Evolutionary conservation across 2,113 vertebrate species (phyloP), one percentile per base, ranked within the genome.

Genomic region (Setophaga petechia): DNA sequence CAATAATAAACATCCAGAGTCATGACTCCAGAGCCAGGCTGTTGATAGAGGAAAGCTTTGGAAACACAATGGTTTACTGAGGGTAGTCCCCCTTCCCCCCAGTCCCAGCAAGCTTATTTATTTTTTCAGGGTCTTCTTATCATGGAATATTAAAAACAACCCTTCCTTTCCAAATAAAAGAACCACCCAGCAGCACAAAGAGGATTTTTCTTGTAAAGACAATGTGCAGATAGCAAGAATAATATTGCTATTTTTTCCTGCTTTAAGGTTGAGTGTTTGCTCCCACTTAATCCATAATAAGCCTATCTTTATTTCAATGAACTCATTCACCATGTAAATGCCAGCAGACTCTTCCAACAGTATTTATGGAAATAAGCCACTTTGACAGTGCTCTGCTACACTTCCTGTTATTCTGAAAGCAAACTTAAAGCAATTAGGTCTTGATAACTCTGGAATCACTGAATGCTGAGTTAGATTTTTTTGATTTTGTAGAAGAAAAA

Each of bases 121-220:
- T 95, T 94, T 96, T 90, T 84, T 69, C 90, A 88, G 79, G 61
- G 85, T 68, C 79, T 88, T 94, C 93, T 95, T 90, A 94, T 96
- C 90, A 41, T 3, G 55, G 19, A 58, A 31, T 76, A 89, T 55
- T 90, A 69, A 88, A 93, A 96, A 90, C 86, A 95, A 84, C 10
- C 55, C 55, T 90, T 90, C 65, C 35, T 24, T 16, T 80, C 46
- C 27, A 81, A 82, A 83, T 85, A 54, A 71, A 62, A 77, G 61
- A 94, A 71, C 92, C 93, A 97, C 92, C 93, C 95, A 97, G 93
- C 33, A 81, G 84, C 93, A 95, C 63, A 86, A 83, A 90, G 74
- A 90, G 31, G 71, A 92, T 23, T 71, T 62, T 31, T 90, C 57
- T 92, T 89, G 74, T 84, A 94, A 91, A 95, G 91, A 71, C 91